Evolutionary conservation across 2,113 vertebrate species (phyloP).

Genomic region (Chaetops frenatus): DNA sequence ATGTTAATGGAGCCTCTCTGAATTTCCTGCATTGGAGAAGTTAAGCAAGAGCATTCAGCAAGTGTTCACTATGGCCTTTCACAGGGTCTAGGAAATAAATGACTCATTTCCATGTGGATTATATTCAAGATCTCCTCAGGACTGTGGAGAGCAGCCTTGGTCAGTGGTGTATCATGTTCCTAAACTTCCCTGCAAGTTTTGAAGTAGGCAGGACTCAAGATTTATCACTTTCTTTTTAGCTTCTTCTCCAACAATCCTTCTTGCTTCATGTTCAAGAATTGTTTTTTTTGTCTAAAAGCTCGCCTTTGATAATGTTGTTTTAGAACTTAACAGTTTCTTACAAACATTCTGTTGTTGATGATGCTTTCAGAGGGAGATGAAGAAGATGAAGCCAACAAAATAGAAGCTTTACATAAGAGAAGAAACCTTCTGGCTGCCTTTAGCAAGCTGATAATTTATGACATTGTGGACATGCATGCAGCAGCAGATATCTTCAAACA

Average conservation of each 20-base stretch:
- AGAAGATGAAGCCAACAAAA: slow-evolving; percentile 99
- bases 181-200: neutral
- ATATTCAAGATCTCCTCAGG: neutral
- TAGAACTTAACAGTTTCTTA: neutral
- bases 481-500: slow-evolving; percentile 99
- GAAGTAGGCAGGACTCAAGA: neutral
- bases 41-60: neutral
- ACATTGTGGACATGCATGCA: slow-evolving; percentile 98
- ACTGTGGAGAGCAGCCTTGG: neutral
- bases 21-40: neutral
- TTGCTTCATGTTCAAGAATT: neutral
- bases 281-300: neutral
- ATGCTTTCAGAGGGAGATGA: slow-evolving; percentile 89
- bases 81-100: neutral
- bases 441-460: slow-evolving; percentile 98
- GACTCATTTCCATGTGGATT: neutral
- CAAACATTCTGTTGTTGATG: neutral
- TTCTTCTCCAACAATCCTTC: neutral
- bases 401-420: slow-evolving; percentile 98
- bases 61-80: neutral
- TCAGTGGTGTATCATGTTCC: neutral
- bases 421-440: slow-evolving; percentile 96
- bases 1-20: neutral
- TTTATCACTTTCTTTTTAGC: neutral
- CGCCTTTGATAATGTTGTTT: neutral